Evolutionary conservation across 2,113 vertebrate genomes (phyloP).

Genomic region (Lynx canadensis): DNA sequence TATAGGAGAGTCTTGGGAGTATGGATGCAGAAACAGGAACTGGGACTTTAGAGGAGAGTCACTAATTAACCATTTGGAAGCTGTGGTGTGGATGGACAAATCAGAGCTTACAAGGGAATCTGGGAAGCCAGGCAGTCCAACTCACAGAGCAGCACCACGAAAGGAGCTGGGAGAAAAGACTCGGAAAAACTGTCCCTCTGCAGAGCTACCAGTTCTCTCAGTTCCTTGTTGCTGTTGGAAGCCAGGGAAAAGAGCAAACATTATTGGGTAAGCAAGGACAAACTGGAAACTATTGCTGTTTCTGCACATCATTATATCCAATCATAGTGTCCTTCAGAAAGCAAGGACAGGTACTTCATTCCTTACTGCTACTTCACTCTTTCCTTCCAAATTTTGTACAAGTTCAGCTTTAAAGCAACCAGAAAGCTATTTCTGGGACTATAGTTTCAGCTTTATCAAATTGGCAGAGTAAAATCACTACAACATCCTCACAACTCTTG

Average conservation of each 20-base stretch:
- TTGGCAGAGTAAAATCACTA: not conserved
- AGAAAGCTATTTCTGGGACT: not conserved
- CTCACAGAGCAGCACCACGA: not conserved
- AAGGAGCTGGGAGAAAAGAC: not conserved
- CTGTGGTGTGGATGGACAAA: not conserved
- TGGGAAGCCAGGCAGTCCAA: not conserved
- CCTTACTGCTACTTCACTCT: not conserved
- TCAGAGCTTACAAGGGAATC: not conserved
- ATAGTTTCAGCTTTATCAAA: not conserved
- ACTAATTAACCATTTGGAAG: not conserved
- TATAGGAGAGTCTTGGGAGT: not conserved
- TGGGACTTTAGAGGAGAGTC: not conserved
- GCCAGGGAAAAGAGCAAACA: not conserved
- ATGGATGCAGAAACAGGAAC: not conserved
- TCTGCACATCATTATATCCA: not conserved
- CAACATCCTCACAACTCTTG: not conserved
- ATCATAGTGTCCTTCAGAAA: not conserved
- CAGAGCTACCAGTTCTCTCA: not conserved
- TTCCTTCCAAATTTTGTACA: not conserved
- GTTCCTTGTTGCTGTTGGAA: not conserved
- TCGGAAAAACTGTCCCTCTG: not conserved
- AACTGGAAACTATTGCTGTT: not conserved
- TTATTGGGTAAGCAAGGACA: not conserved
- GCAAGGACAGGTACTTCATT: not conserved
- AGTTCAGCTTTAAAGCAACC: not conserved